phyloP scores from a whole-genome alignment of 2,113 vertebrate genomes.

The Danionella cerebrum region DNA sequence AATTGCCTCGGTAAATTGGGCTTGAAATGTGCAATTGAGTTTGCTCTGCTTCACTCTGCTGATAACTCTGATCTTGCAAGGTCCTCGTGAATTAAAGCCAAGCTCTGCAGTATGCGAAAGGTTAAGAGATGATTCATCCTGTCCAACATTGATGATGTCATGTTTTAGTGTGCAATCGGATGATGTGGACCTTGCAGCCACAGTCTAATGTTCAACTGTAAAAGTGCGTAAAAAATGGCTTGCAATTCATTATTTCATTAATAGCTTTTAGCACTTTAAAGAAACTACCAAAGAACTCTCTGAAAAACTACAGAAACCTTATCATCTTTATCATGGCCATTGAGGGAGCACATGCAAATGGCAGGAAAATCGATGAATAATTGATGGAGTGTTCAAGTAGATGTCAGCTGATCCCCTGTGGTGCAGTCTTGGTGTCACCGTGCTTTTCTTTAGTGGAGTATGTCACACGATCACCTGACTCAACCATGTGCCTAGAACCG shows the following conservation, averaged over 20 bases:
- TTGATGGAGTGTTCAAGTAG: constrained; percentile 19
- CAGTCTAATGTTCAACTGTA: background rate
- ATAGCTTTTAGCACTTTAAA: background rate
- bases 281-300: background rate
- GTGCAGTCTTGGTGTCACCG: constrained; percentile 2
- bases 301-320: background rate
- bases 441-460: background rate
- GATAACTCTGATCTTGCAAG: background rate
- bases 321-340: background rate
- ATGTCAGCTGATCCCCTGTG: constrained; percentile 33
- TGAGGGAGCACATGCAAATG: background rate
- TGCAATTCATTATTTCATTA: no score
- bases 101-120: background rate
- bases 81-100: background rate
- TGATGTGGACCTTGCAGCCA: background rate
- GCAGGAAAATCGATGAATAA: constrained; percentile 45
- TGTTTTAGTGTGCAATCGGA: background rate
- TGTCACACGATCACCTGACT: background rate
- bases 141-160: background rate
- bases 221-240: no score
- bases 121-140: background rate
- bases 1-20: background rate
- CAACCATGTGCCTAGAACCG: background rate
- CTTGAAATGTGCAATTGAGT: background rate
- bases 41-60: background rate